phyloP scores from a whole-genome alignment of 2,888 invertebrate species.

The Malthinus flaveolus region DNA sequence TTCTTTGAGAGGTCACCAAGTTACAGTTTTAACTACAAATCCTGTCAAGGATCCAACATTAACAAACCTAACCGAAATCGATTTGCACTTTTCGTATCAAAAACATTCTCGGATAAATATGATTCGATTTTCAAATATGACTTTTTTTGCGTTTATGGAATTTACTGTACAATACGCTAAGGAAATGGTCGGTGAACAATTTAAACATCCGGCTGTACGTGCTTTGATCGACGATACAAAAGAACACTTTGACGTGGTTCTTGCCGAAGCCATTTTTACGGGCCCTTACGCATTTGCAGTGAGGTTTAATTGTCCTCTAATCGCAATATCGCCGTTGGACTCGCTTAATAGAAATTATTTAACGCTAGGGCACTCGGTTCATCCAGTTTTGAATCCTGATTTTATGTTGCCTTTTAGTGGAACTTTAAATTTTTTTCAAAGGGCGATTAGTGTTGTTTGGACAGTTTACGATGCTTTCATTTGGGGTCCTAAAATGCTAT shows the following conservation, averaged over 20 bases:
- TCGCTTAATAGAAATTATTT: conserved; percentile 39
- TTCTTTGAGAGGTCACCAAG: conserved; percentile 55
- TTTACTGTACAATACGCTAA: background rate
- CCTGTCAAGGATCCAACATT: conserved; percentile 50
- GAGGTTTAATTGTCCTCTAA: conserved; percentile 46
- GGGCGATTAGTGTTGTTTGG: conserved; percentile 24
- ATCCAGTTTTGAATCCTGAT: conserved; percentile 47
- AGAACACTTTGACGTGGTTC: conserved; percentile 44
- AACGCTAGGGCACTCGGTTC: conserved; percentile 44
- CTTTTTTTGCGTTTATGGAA: background rate
- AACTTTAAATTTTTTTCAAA: conserved; percentile 40
- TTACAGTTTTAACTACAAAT: conserved; percentile 54
- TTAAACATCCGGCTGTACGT: conserved; percentile 40
- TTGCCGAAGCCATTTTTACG: conserved; percentile 44
- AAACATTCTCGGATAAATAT: background rate
- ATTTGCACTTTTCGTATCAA: conserved; percentile 45
- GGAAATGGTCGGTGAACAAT: background rate
- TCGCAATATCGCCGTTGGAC: conserved; percentile 46
- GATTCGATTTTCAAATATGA: background rate
- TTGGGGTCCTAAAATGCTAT: no score
- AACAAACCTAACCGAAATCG: conserved; percentile 51
- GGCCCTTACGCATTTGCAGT: conserved; percentile 42
- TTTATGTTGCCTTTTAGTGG: conserved; percentile 38
- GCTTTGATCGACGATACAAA: conserved; percentile 42
- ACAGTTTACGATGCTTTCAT: background rate